A percentile compares a stretch with the other conserved stretches of the same genome.
Conservation (phyloP, 2,113 vertebrate species). For the Pundamilia nyererei region DNA sequence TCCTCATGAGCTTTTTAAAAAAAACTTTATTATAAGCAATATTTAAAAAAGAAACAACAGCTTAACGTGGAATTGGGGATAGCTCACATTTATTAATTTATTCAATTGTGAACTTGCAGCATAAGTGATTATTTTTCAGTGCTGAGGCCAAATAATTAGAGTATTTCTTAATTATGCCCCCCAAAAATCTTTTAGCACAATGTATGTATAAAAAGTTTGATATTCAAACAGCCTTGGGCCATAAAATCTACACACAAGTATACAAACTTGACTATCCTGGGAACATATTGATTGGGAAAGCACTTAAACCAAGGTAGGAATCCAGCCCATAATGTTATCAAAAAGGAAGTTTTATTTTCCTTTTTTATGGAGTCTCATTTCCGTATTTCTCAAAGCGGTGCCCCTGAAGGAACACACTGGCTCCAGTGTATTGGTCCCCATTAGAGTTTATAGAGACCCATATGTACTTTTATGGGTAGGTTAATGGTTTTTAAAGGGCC, state of each 20-base stretch:
- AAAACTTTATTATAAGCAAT: neutral
- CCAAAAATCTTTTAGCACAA: neutral
- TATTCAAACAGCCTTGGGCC: neutral
- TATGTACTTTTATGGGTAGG: conserved; percentile 73
- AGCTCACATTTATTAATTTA: neutral
- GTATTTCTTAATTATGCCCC: neutral
- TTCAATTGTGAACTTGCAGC: neutral
- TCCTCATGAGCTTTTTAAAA: neutral
- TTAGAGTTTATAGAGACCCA: conserved; percentile 72
- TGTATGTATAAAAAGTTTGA: neutral
- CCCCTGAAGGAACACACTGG: conserved; percentile 39
- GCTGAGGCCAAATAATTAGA: neutral
- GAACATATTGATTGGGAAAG: conserved; percentile 14
- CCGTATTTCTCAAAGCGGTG: conserved; percentile 42
- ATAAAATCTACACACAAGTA: conserved; percentile 12
- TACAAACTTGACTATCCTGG: conserved; percentile 14
- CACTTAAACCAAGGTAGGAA: conserved; percentile 7
- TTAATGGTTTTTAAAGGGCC: conserved; percentile 71
- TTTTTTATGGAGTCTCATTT: conserved; percentile 63
- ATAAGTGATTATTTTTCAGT: neutral
- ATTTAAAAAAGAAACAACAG: neutral
- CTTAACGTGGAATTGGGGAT: neutral
- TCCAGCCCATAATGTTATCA: conserved; percentile 18
- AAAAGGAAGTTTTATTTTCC: conserved; percentile 29
- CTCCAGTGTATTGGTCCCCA: conserved; percentile 50